Evolutionary conservation across 2,113 vertebrate genomes (phyloP), one percentile per base, ranked within the genome.

Genomic region (Archilochus colubris): DNA sequence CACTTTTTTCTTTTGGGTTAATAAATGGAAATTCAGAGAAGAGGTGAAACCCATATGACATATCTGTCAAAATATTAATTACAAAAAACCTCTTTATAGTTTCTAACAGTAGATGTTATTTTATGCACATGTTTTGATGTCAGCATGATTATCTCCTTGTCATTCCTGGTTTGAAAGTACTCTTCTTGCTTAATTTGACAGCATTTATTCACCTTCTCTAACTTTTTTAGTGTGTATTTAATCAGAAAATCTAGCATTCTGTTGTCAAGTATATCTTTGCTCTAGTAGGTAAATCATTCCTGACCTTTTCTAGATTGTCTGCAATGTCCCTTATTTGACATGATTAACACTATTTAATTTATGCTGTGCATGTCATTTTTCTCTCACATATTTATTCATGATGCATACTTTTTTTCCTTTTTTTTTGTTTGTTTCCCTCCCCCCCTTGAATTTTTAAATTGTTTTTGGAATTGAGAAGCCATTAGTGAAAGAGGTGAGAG

Each of bases 1-100:
- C 18, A 62, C 69, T 78, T 87, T 48, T 10, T 73, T 89, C 40
- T 91, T 94, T 82, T 15, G 20, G 38, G 7, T 75, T 94, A 88
- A 92, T 83, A 70, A 94, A 95, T 53, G 69, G 40, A 93, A 95
- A 94, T 92, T 85, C 79, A n/a, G 38, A 75, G 33, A 17, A 80
- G 43, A 95, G 89, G 67, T 93, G 87, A 94, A 97, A 92, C 78
- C 43, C 3, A 4, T 74, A 58, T 95, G 89, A 87, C 70, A 85
- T 61, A 87, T 31, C 86, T 95, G 94, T 96, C 93, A 96, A 93
- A 97, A 96, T 89, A 93, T 92, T 96, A 30, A 87, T 94, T 82
- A 43, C 70, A 94, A 97, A 92, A 78, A 96, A 96, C 91, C 25
- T 93, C 50, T 93, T 94, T 15, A 79, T 24, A 88, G 15, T 66